Evolutionary conservation across 2,797 vertebrate species (phyloP), one percentile per base, ranked within the genome.

Genomic region (Borostomias antarcticus): DNA sequence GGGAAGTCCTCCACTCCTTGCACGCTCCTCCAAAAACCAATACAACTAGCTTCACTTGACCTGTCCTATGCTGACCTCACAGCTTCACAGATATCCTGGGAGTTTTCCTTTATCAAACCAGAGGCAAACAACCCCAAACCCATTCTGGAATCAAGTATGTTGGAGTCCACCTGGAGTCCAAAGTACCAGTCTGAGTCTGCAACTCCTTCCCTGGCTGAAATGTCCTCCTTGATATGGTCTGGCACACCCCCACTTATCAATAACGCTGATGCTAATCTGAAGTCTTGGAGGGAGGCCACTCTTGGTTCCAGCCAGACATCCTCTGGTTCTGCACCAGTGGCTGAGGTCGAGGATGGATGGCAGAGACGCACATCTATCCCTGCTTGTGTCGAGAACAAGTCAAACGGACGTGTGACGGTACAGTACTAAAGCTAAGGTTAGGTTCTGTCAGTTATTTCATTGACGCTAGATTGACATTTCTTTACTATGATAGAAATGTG

Each of bases 1-100:
- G 35, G 80, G 13, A 90, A 88, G 62, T 93, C 92, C 29, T 95
- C 95, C 0, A 95, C 93, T 0, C 94, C 94, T 0, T 84, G 76
- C 8, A 69, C 88, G 5, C 29, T 75, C 1, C 32, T 70, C 62
- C 78, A 80, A 2, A 77, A 89, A 15, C 66, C 82, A 0, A 66
- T 75, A 25, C 56, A 70, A n/a, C n/a, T 68, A 1, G 75, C 76
- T 50, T 64, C 56, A 0, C 85, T 87, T 51, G 88, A 92, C 3
- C 6, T 21, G 0, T 79, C 82, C 0, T 82, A 77, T 5, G 10
- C 69, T 0, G 91, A 93, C 23, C 43, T 85, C 26, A 85, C 86
- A 0, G 21, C 23, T 0, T 72, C 87, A 0, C 89, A 87, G 2
- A 83, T 87, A 0, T 68, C 84, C 0, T 94, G 91, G 94, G 94